Base-by-base conservation (phyloP, 2,888 invertebrate species). In the Drosophila affinis region DNA sequence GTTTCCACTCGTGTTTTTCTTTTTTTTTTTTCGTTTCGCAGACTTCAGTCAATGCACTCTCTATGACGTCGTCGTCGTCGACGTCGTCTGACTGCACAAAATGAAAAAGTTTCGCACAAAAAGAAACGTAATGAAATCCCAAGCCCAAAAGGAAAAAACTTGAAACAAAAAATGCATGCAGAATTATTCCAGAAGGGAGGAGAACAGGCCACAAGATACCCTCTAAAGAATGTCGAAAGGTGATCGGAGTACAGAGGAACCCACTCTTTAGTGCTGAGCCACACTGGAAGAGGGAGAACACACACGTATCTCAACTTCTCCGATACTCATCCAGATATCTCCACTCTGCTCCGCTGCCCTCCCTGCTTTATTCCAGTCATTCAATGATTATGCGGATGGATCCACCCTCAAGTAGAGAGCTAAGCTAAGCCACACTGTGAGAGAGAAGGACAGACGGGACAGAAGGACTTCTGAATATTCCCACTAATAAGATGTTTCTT, bases 11-110 rank as follows among this genome's bases (percentile, higher is more conserved):
- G 63, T 69, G 61, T 61, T 72, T 51, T 67, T 52, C 21, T 21
- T 67, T 57, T 65, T 61, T 86, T 58, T 49, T 54, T 81, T 68
- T 76, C 76, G 75, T 76, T 75, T 70, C 59, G 65, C 59, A 81
- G 89, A 78, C 87, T 88, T 87, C 89, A 89, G 88, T 89, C 90
- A 88, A 87, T 88, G 88, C 88, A 88, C 88, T 88, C 86, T 88
- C 89, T 88, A 89, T 86, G 88, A 83, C 79, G 72, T 70, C 65
- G 82, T 77, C 87, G 29, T 9, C 29, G 29, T 29, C 29, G 24
- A 24, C 65, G 82, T 77, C 87, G 88, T 88, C 84, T 88, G 89
- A 87, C 85, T 88, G 89, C 83, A 89, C 88, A 81, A 88, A 88
- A 88, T 82, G 88, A 88, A 89, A 89, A 88, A 88, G 76, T 87